Evolutionary conservation across 2,888 invertebrate genomes (phyloP), one percentile per base, ranked within the genome.

Genomic region (Tiliacea aurago): DNA sequence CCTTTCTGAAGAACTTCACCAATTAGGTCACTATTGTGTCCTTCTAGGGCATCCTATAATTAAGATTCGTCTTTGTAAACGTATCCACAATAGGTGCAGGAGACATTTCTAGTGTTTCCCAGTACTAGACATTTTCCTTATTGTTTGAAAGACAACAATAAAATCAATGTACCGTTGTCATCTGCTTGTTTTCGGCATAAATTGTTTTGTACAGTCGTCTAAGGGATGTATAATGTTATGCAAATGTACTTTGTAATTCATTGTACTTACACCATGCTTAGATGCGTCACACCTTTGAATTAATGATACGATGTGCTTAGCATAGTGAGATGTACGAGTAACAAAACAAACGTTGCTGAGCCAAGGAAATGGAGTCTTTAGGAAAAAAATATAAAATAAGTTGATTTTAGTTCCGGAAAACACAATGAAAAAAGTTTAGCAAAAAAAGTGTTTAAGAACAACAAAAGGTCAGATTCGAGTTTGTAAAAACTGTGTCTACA

Each of bases 241-340:
- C 53, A 61, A 73, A 73, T 73, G 45, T 73, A 28, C 47, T 61
- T 53, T 61, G 1, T 37, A 28, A 73, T 73, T 37, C 51, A 23
- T 51, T 72, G 37, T 56, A 56, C 15, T 23, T 7, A 28, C 37
- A 47, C 4, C 13, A n/a, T 43, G 18, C n/a, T 63, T 47, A 6
- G n/a, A 41, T 23, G 43, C 71, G 43, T 49, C 43, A 43, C 33
- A 33, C 2, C 15, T 58, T 43, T 18, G 58, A 49, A 41, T 43
- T 18, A 33, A 72, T 49, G 1, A 59, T 10, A 51, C 15, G 33
- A 72, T 15, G 0, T n/a, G 58, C 18, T 73, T 37, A 23, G 0
- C 71, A 33, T 49, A 49, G 56, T 49, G 43, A 49, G 28, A 18
- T 6, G 43, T 18, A 37, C 28, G 28, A 28, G 6, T 6, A 23